Evolutionary conservation across 2,113 vertebrate genomes (phyloP).

Genomic region (Zapornia atra): DNA sequence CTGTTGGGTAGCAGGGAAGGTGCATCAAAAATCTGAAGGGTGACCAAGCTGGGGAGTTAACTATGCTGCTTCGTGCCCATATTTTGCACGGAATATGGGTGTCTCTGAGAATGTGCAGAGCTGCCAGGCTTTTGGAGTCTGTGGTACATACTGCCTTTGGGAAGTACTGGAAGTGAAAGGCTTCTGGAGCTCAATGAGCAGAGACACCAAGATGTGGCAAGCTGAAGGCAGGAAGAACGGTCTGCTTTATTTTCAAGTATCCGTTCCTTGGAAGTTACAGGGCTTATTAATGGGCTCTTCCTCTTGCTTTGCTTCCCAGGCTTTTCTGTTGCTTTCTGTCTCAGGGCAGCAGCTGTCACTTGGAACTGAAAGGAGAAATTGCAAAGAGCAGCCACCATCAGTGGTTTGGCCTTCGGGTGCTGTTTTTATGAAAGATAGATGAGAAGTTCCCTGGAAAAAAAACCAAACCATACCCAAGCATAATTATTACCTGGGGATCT

Average conservation of each 20-base stretch:
- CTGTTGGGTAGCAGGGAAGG: neutral
- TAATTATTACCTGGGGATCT: neutral
- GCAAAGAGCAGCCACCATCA: neutral
- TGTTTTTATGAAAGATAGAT: neutral
- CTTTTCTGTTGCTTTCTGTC: neutral
- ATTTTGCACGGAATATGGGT: fast-evolving
- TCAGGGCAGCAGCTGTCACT: neutral
- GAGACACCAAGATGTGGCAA: fast-evolving
- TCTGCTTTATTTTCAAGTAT: neutral
- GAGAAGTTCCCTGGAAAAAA: neutral
- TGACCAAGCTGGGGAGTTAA: neutral
- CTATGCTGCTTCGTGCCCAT: neutral
- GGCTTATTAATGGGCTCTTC: neutral
- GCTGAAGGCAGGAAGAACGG: neutral
- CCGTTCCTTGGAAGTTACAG: neutral
- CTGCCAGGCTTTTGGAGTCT: neutral
- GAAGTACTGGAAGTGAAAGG: neutral
- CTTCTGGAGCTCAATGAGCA: neutral
- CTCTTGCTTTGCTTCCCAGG: neutral
- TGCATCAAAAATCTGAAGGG: neutral
- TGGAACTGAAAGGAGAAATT: neutral
- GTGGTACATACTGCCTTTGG: neutral
- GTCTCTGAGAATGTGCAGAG: neutral
- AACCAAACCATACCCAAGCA: neutral
- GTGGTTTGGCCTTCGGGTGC: neutral